phyloP scores from a whole-genome alignment of 23 tunicate species.

The Clavelina lepadiformis region DNA sequence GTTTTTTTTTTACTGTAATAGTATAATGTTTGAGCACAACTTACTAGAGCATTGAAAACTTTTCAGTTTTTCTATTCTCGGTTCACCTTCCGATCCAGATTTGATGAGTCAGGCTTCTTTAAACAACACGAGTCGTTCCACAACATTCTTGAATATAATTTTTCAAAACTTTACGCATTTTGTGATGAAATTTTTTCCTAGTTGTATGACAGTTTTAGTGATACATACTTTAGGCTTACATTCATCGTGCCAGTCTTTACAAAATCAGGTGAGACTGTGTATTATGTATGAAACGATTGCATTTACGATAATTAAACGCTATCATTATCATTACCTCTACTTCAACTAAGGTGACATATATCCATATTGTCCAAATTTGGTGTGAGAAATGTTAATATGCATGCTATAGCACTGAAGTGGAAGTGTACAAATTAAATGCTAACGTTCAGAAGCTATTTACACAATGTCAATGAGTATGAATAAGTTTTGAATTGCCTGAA shows the following conservation, averaged over 20 bases:
- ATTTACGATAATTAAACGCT: no score
- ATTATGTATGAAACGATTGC: no score
- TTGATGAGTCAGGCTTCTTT: conserved; percentile 78
- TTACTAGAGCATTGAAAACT: no score
- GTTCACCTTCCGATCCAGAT: conserved; percentile 66
- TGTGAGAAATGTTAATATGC: no score
- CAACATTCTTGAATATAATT: neutral
- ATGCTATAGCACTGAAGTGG: no score
- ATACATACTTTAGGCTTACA: conserved; percentile 20
- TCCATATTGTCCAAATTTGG: no score
- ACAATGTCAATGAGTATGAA: no score
- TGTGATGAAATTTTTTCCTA: conserved; percentile 58
- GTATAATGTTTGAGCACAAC: no score
- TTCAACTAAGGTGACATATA: neutral
- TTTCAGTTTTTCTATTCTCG: conserved; percentile 59
- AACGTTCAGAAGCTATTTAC: no score
- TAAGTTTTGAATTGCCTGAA: no score
- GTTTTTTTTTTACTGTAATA: no score
- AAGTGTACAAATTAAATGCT: no score
- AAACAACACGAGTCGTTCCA: conserved; percentile 33
- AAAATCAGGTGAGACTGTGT: conserved; percentile 4
- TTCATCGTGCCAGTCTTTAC: conserved; percentile 29
- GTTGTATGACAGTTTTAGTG: conserved; percentile 30
- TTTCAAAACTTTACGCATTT: conserved; percentile 25
- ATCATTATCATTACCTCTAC: neutral